Conservation (phyloP, 1,140 invertebrate genomes). For the Telenomus remus region DNA sequence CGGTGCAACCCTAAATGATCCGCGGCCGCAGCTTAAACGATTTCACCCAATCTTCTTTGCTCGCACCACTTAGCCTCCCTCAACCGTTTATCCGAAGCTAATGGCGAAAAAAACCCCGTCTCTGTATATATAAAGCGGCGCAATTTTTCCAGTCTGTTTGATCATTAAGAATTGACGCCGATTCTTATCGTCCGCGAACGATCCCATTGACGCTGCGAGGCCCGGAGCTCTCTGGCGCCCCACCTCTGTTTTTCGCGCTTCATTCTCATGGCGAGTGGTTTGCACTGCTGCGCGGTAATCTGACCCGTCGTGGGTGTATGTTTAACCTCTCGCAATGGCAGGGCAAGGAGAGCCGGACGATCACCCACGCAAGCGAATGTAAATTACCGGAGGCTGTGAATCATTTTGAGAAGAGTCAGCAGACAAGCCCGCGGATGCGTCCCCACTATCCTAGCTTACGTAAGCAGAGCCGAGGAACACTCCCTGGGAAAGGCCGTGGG, state of each 20-base stretch:
- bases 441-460: constrained; percentile 23
- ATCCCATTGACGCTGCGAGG: constrained; percentile 10
- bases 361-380: constrained; percentile 75
- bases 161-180: constrained; percentile 23
- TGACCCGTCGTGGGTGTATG: constrained; percentile 71
- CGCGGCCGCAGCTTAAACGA: constrained; percentile 7
- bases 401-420: constrained; percentile 69
- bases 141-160: constrained; percentile 30
- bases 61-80: constrained; percentile 11
- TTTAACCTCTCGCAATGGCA: constrained; percentile 73
- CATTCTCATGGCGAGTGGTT: constrained; percentile 39
- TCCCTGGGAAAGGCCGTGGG: constrained; percentile 73
- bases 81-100: constrained; percentile 17
- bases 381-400: constrained; percentile 75
- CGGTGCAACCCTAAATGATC: neutral
- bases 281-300: constrained; percentile 59
- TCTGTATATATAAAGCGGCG: neutral
- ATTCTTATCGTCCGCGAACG: constrained; percentile 15
- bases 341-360: constrained; percentile 59
- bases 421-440: constrained; percentile 52
- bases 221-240: constrained; percentile 1
- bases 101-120: constrained; percentile 1
- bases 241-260: constrained; percentile 7
- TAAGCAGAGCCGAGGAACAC: constrained; percentile 45
- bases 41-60: constrained; percentile 10